These are phyloP conservation scores for Priocnemis perturbator DNA, from an alignment of 2,888 invertebrate species.

Conservation along the genomic window DNA sequence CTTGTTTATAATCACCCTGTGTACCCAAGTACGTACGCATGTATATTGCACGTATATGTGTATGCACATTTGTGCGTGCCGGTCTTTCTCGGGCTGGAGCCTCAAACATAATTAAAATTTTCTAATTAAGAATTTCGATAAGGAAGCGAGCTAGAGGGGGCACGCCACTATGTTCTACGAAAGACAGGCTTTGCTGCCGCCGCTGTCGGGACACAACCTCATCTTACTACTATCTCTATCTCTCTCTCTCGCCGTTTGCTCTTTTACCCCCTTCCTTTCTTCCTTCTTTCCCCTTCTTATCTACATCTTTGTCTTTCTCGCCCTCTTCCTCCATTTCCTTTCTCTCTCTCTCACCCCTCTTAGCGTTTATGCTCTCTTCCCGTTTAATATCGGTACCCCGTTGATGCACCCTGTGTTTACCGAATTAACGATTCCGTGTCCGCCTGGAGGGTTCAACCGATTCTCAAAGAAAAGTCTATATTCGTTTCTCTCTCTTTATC, in stretches of 20 bases:
- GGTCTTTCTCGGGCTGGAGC: constrained; percentile 35
- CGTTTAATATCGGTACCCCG: constrained; percentile 38
- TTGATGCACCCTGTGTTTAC: constrained; percentile 37
- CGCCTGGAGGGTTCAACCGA: not conserved
- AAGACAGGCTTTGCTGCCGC: constrained; percentile 42
- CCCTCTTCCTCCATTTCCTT: constrained; percentile 43
- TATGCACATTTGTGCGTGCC: not conserved
- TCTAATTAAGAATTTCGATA: constrained; percentile 75
- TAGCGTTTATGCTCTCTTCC: constrained; percentile 14
- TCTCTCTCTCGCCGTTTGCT: constrained; percentile 31
- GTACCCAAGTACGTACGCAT: too few species aligned
- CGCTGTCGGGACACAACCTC: constrained; percentile 24
- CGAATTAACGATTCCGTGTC: constrained; percentile 45
- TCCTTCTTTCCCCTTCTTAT: constrained; percentile 20
- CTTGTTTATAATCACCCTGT: too few species aligned
- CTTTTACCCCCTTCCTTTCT: constrained; percentile 24
- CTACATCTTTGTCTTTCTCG: constrained; percentile 11
- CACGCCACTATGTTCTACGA: constrained; percentile 24
- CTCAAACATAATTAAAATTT: constrained; percentile 75
- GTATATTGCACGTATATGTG: not conserved
- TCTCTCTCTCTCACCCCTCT: constrained; percentile 24
- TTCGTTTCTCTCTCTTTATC: too few species aligned
- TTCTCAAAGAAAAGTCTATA: not conserved
- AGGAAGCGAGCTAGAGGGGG: constrained; percentile 50
- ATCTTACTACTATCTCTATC: constrained; percentile 16